Evolutionary conservation across 2,888 invertebrate genomes (phyloP).

Genomic region (Pandemis corylana): DNA sequence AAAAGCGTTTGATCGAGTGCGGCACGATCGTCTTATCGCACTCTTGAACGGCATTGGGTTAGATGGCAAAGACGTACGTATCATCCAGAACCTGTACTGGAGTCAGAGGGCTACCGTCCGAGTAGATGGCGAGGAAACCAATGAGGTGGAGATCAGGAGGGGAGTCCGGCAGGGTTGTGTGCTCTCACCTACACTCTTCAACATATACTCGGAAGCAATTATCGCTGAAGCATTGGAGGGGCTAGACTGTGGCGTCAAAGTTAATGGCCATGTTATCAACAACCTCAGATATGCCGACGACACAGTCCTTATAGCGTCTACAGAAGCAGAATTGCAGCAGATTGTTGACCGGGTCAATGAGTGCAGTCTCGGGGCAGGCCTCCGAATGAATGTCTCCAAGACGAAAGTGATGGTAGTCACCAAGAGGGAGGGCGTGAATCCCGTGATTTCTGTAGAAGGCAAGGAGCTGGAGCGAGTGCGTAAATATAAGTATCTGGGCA

Average conservation of each 20-base stretch:
- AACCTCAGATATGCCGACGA: conserved; percentile 2
- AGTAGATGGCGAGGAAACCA: not conserved
- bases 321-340: no score
- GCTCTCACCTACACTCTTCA: not conserved
- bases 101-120: not conserved
- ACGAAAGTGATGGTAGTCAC: not conserved
- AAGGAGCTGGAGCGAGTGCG: not conserved
- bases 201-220: not conserved
- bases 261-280: conserved; percentile 3
- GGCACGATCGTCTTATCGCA: not conserved
- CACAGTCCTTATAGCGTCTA: not conserved
- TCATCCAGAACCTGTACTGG: conserved; percentile 2
- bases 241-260: not conserved
- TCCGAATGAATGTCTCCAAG: not conserved
- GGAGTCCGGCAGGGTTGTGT: not conserved
- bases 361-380: not conserved
- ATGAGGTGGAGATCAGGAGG: not conserved
- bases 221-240: not conserved
- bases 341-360: conserved; percentile 2
- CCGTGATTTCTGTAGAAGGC: not conserved
- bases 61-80: not conserved
- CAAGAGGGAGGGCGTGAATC: not conserved
- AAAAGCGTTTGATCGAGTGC: not conserved
- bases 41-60: not conserved
- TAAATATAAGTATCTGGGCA: no score